Conservation (phyloP, 2,113 vertebrate species). For the Amblyornis subalaris region DNA sequence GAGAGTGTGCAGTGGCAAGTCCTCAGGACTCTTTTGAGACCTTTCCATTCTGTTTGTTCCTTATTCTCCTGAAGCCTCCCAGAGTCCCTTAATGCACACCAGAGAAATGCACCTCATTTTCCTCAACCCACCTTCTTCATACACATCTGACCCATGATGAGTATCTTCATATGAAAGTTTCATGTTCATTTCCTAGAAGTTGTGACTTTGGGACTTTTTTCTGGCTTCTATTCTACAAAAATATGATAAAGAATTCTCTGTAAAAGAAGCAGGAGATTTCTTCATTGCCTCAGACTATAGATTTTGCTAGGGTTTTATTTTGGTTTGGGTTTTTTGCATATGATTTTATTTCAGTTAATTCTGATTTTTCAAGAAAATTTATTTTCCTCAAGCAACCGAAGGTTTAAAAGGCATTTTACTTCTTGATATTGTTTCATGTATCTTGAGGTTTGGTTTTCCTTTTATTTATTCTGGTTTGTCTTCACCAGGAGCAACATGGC, state of each 20-base stretch:
- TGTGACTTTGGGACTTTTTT: not conserved
- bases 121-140: not conserved
- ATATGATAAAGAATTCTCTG: not conserved
- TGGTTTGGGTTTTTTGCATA: not conserved
- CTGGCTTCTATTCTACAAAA: not conserved
- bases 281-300: not conserved
- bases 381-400: not conserved
- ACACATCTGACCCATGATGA: not conserved
- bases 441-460: not conserved
- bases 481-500: not conserved
- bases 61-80: not conserved
- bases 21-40: not conserved
- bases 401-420: not conserved
- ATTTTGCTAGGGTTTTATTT: not conserved
- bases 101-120: not conserved
- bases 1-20: not conserved
- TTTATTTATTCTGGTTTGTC: not conserved
- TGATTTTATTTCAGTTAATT: not conserved
- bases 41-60: not conserved
- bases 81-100: not conserved
- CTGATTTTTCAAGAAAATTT: not conserved
- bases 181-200: not conserved
- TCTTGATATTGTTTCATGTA: not conserved
- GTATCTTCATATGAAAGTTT: not conserved
- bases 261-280: not conserved